Percentiles rank a stretch among this genome's conserved stretches.
These are phyloP conservation scores for Diadumene lineata DNA, from an alignment of 92 coral and sea anemone genomes.

Conservation along the genomic window DNA sequence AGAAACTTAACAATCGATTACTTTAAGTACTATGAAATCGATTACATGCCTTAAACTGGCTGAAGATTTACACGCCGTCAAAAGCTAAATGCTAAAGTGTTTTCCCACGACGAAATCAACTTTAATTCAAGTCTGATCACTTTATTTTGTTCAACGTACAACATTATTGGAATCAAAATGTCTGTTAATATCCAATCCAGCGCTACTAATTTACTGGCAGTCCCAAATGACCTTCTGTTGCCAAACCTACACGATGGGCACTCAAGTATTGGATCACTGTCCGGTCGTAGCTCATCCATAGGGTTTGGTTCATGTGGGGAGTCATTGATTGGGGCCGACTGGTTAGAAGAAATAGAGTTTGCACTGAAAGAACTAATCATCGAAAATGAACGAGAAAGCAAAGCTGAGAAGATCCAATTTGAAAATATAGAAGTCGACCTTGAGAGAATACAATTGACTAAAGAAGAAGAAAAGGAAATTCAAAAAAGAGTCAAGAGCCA, in stretches of 20 bases:
- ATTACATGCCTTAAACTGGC: no score
- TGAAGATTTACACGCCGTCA: no score
- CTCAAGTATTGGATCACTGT: background rate
- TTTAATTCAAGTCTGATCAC: no score
- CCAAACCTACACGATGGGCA: background rate
- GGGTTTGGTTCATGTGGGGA: slow-evolving; percentile 10
- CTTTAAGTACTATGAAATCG: no score
- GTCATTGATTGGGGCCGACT: slow-evolving; percentile 20
- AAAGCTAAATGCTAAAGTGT: no score
- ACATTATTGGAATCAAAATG: background rate
- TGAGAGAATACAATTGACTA: background rate
- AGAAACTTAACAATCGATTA: no score
- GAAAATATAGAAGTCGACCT: slow-evolving; percentile 10
- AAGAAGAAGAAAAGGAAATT: slow-evolving; percentile 53
- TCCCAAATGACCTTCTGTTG: background rate
- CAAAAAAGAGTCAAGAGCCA: slow-evolving; percentile 42
- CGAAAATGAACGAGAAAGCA: background rate
- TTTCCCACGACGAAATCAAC: no score
- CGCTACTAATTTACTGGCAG: background rate
- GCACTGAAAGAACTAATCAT: slow-evolving; percentile 18
- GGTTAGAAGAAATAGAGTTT: slow-evolving; percentile 29
- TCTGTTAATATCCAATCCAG: background rate
- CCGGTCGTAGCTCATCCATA: slow-evolving; percentile 8
- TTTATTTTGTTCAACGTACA: background rate
- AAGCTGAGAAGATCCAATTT: background rate